Evolutionary conservation across 92 coral and sea anemone species (phyloP).

Genomic region (Desmophyllum pertusum): DNA sequence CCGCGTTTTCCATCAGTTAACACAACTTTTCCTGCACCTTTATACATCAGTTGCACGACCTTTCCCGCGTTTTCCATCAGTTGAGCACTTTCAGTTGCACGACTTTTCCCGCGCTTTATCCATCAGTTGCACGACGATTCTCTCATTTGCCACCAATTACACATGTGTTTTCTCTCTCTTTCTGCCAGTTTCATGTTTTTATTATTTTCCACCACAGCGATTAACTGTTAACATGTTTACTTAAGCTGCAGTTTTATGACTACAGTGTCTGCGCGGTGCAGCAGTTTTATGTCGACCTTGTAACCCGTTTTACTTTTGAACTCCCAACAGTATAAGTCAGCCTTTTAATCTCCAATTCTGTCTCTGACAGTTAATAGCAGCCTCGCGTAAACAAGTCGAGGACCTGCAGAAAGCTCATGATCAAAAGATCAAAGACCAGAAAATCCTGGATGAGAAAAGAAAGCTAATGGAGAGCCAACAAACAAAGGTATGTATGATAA

Average conservation of each 20-base stretch:
- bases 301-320: neutral
- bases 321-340: neutral
- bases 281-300: neutral
- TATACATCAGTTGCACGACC: too few relatives aligned
- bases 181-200: neutral
- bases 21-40: too few relatives aligned
- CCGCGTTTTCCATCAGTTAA: too few relatives aligned
- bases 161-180: too few relatives aligned
- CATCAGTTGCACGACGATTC: too few relatives aligned
- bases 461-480: constrained; percentile 58
- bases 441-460: constrained; percentile 58
- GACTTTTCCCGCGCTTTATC: too few relatives aligned
- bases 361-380: constrained; percentile 65
- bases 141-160: too few relatives aligned
- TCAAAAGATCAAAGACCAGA: constrained; percentile 70
- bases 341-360: neutral
- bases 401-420: constrained; percentile 78
- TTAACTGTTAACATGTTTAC: too few relatives aligned
- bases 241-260: too few relatives aligned
- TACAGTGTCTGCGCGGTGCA: neutral
- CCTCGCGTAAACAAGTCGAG: constrained; percentile 80
- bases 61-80: too few relatives aligned
- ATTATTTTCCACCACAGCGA: neutral
- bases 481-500: constrained; percentile 46
- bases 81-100: too few relatives aligned